A percentile compares a stretch with the other conserved stretches of the same genome.
These are phyloP conservation scores for Tragopan temminckii DNA, from an alignment of 2,797 vertebrate genomes.

Conservation along the genomic window DNA sequence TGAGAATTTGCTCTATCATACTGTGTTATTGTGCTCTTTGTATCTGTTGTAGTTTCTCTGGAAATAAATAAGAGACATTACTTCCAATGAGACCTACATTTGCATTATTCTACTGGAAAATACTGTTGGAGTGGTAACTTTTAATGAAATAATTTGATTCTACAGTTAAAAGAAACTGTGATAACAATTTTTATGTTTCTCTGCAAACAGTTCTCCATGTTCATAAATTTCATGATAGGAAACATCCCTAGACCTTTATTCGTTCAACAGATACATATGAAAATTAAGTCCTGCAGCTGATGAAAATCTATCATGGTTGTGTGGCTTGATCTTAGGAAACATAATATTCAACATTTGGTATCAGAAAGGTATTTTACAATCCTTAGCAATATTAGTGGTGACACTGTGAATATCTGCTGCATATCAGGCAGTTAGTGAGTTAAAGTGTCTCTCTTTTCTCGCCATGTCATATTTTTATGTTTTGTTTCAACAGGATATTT, in stretches of 20 bases:
- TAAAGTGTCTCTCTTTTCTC: background rate
- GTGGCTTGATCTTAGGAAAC: background rate
- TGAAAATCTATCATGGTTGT: background rate
- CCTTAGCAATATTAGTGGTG: background rate
- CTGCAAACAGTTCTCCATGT: background rate
- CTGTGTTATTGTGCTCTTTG: too few species aligned
- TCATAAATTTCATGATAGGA: background rate
- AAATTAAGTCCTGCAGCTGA: background rate
- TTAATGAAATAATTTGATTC: background rate
- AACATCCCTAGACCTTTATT: background rate
- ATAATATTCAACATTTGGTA: background rate
- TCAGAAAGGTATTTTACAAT: background rate
- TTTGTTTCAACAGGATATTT: background rate
- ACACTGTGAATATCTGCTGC: background rate
- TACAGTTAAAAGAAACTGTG: background rate
- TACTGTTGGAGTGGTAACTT: background rate
- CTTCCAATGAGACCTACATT: too few species aligned
- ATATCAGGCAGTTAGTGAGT: background rate
- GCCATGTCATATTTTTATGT: background rate
- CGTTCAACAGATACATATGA: background rate
- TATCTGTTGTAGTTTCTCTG: too few species aligned
- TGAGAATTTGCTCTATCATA: too few species aligned
- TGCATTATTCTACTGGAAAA: background rate
- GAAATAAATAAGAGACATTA: too few species aligned
- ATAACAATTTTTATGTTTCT: background rate